Conservation (phyloP, 2,888 invertebrate species). For the Cosmorhoe ocellata region DNA sequence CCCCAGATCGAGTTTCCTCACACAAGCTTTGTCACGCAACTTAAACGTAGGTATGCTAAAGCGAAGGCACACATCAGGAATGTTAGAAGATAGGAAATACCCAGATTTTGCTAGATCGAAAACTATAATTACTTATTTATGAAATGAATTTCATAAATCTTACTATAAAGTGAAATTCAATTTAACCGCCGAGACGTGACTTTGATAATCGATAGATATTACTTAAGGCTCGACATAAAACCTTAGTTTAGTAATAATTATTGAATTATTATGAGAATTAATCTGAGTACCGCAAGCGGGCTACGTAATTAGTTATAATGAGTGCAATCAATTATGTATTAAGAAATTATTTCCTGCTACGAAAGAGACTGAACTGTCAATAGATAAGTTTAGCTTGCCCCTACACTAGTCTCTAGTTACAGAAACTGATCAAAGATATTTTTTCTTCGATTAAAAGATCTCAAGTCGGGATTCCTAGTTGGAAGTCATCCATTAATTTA, state of each 20-base stretch:
- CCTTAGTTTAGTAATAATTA: constrained; percentile 8
- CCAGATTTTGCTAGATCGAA: too few species aligned
- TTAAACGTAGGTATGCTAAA: too few species aligned
- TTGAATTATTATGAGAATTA: constrained; percentile 16
- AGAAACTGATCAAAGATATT: too few species aligned
- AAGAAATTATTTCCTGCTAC: neutral
- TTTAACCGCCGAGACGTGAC: constrained; percentile 15
- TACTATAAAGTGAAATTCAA: constrained; percentile 21
- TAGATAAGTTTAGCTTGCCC: neutral
- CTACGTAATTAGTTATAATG: constrained; percentile 9
- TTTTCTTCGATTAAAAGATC: too few species aligned
- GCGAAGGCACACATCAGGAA: too few species aligned
- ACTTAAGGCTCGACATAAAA: constrained; percentile 12
- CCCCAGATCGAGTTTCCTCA: too few species aligned
- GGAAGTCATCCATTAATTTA: too few species aligned
- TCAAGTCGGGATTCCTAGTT: too few species aligned
- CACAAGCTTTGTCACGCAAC: too few species aligned
- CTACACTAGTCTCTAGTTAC: too few species aligned
- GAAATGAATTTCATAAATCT: constrained; percentile 40
- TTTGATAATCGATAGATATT: constrained; percentile 14
- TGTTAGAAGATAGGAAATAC: too few species aligned
- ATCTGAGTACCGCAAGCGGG: constrained; percentile 8
- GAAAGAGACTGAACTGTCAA: neutral
- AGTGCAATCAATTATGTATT: neutral
- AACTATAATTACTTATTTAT: constrained; percentile 36